Conservation (phyloP, 2,888 invertebrate species). For the Sinotaia quadrata region DNA sequence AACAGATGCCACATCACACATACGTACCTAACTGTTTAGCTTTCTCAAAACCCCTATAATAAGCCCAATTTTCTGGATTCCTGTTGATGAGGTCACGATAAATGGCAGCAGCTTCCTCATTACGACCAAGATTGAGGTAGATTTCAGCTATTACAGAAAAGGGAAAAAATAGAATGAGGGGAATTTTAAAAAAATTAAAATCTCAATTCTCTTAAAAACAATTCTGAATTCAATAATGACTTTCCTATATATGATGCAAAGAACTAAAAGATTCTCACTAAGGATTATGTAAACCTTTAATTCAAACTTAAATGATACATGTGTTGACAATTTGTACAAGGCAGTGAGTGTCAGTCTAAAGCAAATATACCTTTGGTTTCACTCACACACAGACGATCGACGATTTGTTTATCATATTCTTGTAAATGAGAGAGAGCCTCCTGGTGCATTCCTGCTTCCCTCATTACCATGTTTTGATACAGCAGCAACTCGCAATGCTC, state of each 20-base stretch:
- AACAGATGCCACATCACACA: neutral
- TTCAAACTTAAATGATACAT: neutral
- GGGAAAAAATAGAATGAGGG: neutral
- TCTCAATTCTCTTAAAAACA: too few relatives aligned
- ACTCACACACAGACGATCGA: conserved; percentile 92
- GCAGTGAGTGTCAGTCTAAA: neutral
- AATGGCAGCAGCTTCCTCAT: conserved; percentile 83
- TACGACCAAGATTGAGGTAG: conserved; percentile 74
- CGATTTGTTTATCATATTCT: conserved; percentile 89
- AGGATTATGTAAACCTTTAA: neutral
- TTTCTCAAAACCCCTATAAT: conserved; percentile 90
- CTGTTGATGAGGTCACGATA: conserved; percentile 87
- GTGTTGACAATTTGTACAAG: too few relatives aligned
- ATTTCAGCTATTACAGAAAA: conserved; percentile 73
- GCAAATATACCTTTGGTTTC: conserved; percentile 86
- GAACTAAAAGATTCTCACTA: too few relatives aligned
- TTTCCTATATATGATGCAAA: neutral
- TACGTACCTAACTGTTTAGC: conserved; percentile 73
- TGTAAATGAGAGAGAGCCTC: conserved; percentile 91
- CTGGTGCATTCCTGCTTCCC: conserved; percentile 89
- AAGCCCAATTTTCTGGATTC: conserved; percentile 96
- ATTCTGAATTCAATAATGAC: neutral
- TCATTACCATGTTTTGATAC: conserved; percentile 96
- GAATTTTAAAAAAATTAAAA: neutral
- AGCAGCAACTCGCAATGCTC: conserved; percentile 97